Base-by-base conservation (phyloP, 1,140 invertebrate species). In the Drosophila aff. region DNA sequence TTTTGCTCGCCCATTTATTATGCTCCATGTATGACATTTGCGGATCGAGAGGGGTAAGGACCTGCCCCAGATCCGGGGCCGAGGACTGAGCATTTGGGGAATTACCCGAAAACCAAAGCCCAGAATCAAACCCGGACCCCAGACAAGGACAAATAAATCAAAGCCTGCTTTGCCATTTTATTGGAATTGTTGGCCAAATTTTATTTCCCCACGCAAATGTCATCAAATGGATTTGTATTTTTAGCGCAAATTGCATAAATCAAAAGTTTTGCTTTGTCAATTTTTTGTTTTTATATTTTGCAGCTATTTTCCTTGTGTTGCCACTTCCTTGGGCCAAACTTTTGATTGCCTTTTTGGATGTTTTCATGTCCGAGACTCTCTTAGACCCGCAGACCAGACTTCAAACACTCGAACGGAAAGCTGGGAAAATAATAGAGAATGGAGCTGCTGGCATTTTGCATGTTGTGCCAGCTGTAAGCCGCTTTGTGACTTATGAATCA, bases 161-260 rank as follows among this genome's bases (percentile, higher is more conserved):
- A 79, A 79, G 68, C 76, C 76, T 73, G 55, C 77, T 81, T 84
- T 63, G 74, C 74, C 62, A 72, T 90, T 89, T 89, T 90, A 89
- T 89, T 89, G 85, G 85, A 85, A 89, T 89, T 90, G 85, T 91
- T 85, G 64, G 86, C 65, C 64, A 76, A 89, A 85, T 89, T 82
- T 73, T 52, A 74, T 74, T 74, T 85, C 71, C 69, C 71, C 62
- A 61, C 76, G 55, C 78, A 81, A 85, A 76, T 82, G 79, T 79
- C 78, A 90, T 90, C 86, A 85, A 85, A 89, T 90, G 86, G 67
- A 85, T 89, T 91, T 91, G 85, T 89, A 90, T 90, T 91, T 89
- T 89, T 79, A 85, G 79, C 77, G 75, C 43, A 81, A 79, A 89
- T 85, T 91, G 83, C 86, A 89, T 89, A 89, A 89, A 89, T 89